phyloP scores from a whole-genome alignment of 2,797 vertebrate species.

The Neomorphus geoffroyi region DNA sequence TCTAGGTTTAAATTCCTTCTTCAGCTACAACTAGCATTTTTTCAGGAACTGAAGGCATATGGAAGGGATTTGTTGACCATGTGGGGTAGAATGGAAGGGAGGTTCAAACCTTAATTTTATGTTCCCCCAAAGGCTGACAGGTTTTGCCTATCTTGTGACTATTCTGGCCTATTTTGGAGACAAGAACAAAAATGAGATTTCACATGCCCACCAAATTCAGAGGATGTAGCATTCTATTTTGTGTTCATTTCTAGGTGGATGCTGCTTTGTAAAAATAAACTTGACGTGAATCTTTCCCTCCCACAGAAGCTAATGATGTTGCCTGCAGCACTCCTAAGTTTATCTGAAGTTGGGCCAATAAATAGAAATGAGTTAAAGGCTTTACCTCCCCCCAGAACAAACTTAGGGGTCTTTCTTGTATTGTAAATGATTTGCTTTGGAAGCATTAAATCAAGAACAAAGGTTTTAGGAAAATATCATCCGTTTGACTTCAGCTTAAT shows the following conservation, averaged over 20 bases:
- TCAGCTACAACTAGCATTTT: background rate
- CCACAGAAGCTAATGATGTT: slow-evolving; percentile 21
- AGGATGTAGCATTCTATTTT: background rate
- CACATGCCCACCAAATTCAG: background rate
- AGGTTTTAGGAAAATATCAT: slow-evolving; percentile 5
- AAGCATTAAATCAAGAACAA: slow-evolving; percentile 4
- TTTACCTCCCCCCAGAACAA: background rate
- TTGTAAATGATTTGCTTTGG: background rate
- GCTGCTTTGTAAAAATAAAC: slow-evolving; percentile 53
- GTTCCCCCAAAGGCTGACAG: background rate
- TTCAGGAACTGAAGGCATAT: background rate
- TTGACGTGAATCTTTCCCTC: slow-evolving; percentile 28
- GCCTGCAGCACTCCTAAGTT: slow-evolving; percentile 10
- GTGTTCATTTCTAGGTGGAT: slow-evolving; percentile 36
- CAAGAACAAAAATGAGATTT: background rate
- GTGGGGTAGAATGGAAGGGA: background rate
- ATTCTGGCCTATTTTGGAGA: background rate
- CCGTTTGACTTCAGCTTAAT: background rate
- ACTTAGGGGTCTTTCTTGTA: background rate
- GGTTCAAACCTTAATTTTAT: background rate
- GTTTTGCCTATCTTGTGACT: background rate
- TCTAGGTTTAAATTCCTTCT: background rate
- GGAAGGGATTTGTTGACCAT: background rate
- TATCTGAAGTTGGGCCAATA: too few species aligned
- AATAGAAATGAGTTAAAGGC: too few species aligned